These are phyloP conservation scores for Halesus radiatus DNA, from an alignment of 1,140 invertebrate species.

Conservation along the genomic window DNA sequence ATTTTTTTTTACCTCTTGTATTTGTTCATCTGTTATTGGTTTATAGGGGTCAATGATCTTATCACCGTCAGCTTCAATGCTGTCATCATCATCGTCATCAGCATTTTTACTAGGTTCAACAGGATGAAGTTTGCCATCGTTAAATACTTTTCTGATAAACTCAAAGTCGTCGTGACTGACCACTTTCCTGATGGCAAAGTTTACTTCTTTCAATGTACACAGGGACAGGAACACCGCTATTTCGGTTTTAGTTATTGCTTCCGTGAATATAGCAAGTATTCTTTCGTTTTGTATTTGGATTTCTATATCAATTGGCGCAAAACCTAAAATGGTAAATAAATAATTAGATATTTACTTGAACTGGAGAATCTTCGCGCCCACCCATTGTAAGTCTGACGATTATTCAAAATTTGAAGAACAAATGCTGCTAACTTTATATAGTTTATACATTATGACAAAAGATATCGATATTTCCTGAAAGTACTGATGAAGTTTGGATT, in stretches of 20 bases:
- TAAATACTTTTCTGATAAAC: constrained; percentile 37
- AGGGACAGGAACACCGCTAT: constrained; percentile 60
- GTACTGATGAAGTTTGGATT: too few relatives aligned
- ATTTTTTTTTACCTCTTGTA: constrained; percentile 40
- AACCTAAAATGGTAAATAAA: constrained; percentile 25
- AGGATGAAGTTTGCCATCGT: not conserved
- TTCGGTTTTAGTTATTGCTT: constrained; percentile 65
- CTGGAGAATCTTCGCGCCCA: too few relatives aligned
- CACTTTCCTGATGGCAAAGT: constrained; percentile 20
- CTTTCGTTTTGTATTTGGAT: constrained; percentile 67
- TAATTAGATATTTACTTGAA: not conserved
- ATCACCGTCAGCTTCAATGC: not conserved
- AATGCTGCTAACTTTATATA: too few relatives aligned
- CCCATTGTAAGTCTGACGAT: too few relatives aligned
- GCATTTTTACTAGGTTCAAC: not conserved
- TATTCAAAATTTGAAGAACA: not conserved
- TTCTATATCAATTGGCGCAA: constrained; percentile 67
- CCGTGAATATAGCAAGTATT: constrained; percentile 66
- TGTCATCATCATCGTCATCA: too few relatives aligned
- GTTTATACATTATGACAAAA: too few relatives aligned
- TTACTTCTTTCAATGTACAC: constrained; percentile 24
- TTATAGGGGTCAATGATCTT: constrained; percentile 18
- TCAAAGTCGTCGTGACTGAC: constrained; percentile 31
- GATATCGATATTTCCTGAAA: too few relatives aligned
- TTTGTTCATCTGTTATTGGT: constrained; percentile 42